Percentiles rank a stretch among this genome's conserved stretches.
Evolutionary conservation across 2,113 vertebrate species (phyloP).

Genomic region (Heterocephalus glaber): DNA sequence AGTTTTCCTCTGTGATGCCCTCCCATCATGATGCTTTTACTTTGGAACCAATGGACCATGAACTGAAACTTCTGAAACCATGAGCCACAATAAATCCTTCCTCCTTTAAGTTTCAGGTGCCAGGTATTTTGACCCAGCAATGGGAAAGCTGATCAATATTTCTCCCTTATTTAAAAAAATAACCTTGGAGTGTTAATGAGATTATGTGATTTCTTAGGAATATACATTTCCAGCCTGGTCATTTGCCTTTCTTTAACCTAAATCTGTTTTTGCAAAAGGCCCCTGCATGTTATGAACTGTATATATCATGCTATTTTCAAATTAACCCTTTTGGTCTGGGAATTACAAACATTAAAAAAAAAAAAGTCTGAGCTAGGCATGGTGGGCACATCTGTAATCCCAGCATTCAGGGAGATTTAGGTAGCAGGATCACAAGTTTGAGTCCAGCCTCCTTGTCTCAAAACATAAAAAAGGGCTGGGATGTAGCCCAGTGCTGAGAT

Average conservation of each 20-base stretch:
- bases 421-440: not conserved
- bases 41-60: not conserved
- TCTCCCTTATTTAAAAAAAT: not conserved
- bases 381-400: not conserved
- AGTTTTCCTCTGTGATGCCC: not conserved
- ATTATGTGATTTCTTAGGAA: not conserved
- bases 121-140: not conserved
- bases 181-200: not conserved
- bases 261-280: not conserved
- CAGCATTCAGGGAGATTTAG: not conserved
- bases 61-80: not conserved
- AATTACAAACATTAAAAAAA: not conserved
- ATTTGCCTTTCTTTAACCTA: not conserved
- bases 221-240: not conserved
- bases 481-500: not conserved
- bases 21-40: not conserved
- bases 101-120: not conserved
- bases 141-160: not conserved
- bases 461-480: not conserved
- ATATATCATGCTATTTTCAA: not conserved
- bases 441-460: not conserved
- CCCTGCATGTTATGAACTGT: not conserved
- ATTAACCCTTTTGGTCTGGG: not conserved
- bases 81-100: not conserved
- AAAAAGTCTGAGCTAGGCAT: not conserved